These are phyloP conservation scores for Gracilinanus agilis DNA, from an alignment of 2,113 vertebrate genomes.

Conservation along the genomic window DNA sequence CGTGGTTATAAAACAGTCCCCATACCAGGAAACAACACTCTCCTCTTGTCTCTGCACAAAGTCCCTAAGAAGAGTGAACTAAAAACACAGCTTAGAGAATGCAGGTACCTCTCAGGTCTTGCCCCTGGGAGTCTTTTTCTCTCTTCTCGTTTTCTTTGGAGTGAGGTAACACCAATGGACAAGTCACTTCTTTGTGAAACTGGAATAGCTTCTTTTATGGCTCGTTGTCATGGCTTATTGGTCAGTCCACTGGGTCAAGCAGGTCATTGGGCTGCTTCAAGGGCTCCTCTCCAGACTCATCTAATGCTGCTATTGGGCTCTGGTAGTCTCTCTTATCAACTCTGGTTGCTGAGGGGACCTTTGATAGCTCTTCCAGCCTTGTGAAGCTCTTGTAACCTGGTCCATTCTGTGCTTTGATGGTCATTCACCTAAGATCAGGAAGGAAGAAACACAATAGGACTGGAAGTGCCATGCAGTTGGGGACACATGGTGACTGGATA, in stretches of 20 bases:
- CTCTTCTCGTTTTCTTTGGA: neutral
- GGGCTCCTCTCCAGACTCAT: neutral
- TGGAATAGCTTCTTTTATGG: neutral
- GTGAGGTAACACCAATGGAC: neutral
- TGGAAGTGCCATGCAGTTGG: neutral
- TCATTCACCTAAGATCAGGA: neutral
- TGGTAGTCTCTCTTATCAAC: neutral
- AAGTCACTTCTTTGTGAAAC: neutral
- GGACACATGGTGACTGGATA: neutral
- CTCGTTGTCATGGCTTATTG: neutral
- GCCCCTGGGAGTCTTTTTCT: neutral
- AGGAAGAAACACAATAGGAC: neutral
- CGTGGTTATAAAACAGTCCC: neutral
- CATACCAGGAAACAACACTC: neutral
- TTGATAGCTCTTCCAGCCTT: neutral
- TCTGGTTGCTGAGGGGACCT: neutral
- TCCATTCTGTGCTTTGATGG: neutral
- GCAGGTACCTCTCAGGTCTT: neutral
- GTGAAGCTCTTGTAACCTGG: neutral
- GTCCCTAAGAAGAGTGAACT: neutral
- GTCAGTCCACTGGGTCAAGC: neutral
- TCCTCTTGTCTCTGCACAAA: neutral
- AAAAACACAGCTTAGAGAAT: neutral
- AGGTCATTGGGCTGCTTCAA: neutral
- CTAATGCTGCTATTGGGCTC: neutral